phyloP scores from a whole-genome alignment of 1,140 invertebrate genomes.

The Xylocopa sonorina region DNA sequence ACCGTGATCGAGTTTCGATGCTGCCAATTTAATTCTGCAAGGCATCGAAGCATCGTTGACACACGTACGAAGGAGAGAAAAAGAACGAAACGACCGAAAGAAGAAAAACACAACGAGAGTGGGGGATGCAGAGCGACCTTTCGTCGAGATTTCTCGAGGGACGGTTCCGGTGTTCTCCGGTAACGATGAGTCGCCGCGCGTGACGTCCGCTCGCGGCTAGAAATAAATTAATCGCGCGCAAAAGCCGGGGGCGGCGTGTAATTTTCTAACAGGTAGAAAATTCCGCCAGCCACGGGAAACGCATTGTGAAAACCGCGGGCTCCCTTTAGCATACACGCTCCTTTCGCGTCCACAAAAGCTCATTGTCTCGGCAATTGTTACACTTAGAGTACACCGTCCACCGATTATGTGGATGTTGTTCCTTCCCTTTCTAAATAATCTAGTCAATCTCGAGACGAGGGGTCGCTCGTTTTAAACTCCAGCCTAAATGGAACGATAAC shows the following conservation, averaged over 20 bases:
- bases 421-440: no score
- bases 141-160: slow-evolving; percentile 50
- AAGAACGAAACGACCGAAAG: slow-evolving; percentile 17
- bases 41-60: not conserved
- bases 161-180: slow-evolving; percentile 2
- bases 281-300: not conserved
- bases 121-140: no score
- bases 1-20: not conserved
- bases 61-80: not conserved
- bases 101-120: no score
- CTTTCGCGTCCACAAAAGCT: no score
- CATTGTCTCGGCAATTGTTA: no score
- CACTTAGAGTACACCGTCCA: no score
- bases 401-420: no score
- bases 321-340: no score
- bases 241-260: slow-evolving; percentile 34
- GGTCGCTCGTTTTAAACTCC: no score
- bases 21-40: not conserved
- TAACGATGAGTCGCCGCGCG: slow-evolving; percentile 2
- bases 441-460: no score
- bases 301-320: not conserved
- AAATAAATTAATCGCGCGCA: slow-evolving; percentile 67
- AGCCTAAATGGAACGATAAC: no score
- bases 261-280: slow-evolving; percentile 56
- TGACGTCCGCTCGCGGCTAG: slow-evolving; percentile 31